Evolutionary conservation across 2,888 invertebrate genomes (phyloP), one percentile per base, ranked within the genome.

Genomic region (Sylvicola fuscatus): DNA sequence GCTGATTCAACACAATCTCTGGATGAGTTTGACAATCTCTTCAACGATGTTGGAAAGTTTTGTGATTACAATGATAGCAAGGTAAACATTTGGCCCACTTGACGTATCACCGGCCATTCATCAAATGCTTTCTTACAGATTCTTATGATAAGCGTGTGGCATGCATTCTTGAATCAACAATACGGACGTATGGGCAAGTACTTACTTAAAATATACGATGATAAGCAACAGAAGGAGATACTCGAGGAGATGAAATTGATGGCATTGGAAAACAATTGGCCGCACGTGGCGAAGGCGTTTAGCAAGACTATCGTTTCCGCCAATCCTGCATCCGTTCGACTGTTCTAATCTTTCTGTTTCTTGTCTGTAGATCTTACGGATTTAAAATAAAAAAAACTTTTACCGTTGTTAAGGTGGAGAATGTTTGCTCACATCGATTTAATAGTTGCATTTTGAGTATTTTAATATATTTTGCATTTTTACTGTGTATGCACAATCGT

Each of bases 141-240:
- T 33, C 64, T 79, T 32, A 70, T 75, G 48, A 81, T 92, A 51
- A 73, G 75, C 11, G 59, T 82, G 29, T 83, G 83, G 75, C 84
- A 93, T 53, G 79, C 83, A 32, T 70, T 77, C 48, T 67, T 74
- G 1, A 65, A 80, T 48, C 64, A 69, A 41, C 83, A 89, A 37
- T 81, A 77, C 60, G 93, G 87, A 1, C 72, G 84, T 41, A 76
- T 80, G 42, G 56, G 81, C 42, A 86, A 84, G 54, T 66, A 80
- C 41, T 60, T 89, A 14, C 53, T 61, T 41, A 80, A 79, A 56
- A 64, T 80, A 41, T 69, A 71, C 40, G 95, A 95, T 45, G 90
- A 93, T 28, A 78, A 82, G 44, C 70, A 77, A 3, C 64, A 66
- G 26, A 70, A 68, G 35, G 87, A 87, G 31, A 59, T 72, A 3